Evolutionary conservation across 2,797 vertebrate species (phyloP), one percentile per base, ranked within the genome.

Genomic region (Malurus splendens): DNA sequence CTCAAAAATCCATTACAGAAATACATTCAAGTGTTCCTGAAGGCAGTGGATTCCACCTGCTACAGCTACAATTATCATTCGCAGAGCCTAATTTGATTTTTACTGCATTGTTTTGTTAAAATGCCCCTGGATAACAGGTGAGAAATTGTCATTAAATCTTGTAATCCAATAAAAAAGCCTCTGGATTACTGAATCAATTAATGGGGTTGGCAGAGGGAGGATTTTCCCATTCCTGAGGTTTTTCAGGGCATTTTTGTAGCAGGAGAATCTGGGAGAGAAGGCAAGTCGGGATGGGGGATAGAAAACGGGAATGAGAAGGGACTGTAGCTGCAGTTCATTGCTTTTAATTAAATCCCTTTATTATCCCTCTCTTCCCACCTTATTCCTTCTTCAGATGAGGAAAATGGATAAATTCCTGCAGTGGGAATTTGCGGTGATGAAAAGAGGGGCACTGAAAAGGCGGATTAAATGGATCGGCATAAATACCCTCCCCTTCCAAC

Each of bases 121-220:
- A 32, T 1, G 2, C 2, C 18, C 24, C 33, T 18, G 15, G 52
- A 50, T 41, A 28, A 28, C 16, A 56, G 51, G 52, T 8, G 7
- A 33, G 12, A 16, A 48, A 48, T 10, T 24, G 8, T 24, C 33
- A 19, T 19, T 66, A 48, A 56, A 48, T 28, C 30, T 15, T 15
- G 23, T 32, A 56, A 77, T 11, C 33, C 33, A 41, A 12, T 24
- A 12, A 28, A 33, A 2, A 50, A 78, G 19, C 6, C 23, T 5
- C 30, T 8, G 7, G 30, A 56, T 66, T 39, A 48, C 33, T 15
- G 7, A 56, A 32, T 12, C 18, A 28, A 56, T 18, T 54, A 36
- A 54, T 4, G 18, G 28, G 6, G 33, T 14, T 12, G 12, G 23
- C 3, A 0, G 2, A 4, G 14, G 15, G 14, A 19, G 8, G 36